phyloP scores from a whole-genome alignment of 2,113 vertebrate species.

The Pelvicachromis taeniatus region DNA sequence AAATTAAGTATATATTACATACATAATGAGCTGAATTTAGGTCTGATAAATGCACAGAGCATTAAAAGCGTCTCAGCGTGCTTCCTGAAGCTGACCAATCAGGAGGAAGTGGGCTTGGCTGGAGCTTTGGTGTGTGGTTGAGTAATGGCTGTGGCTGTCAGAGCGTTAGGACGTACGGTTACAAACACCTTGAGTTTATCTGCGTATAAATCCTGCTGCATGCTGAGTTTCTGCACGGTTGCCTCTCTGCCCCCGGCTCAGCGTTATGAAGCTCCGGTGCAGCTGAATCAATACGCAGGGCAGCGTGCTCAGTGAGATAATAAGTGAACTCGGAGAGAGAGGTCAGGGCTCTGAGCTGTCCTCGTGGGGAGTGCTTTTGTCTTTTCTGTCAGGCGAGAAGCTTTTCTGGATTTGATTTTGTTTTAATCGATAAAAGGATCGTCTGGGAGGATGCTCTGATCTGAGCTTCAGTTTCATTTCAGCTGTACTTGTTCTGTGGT shows the following conservation, averaged over 20 bases:
- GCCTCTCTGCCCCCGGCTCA: neutral
- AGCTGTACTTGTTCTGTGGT: neutral
- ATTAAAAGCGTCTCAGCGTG: neutral
- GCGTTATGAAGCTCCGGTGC: neutral
- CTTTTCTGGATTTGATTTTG: neutral
- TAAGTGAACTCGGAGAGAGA: neutral
- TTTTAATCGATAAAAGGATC: neutral
- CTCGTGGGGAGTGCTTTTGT: neutral
- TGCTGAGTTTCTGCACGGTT: neutral
- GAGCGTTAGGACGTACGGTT: neutral
- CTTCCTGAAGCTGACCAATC: neutral
- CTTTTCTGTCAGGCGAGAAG: neutral
- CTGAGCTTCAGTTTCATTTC: neutral
- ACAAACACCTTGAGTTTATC: neutral
- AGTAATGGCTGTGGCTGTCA: neutral
- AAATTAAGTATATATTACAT: no score
- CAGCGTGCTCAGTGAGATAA: neutral
- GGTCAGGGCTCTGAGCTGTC: neutral
- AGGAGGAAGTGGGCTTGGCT: neutral
- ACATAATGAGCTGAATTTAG: neutral
- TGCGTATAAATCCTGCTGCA: neutral
- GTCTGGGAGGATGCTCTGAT: neutral
- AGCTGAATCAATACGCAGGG: neutral
- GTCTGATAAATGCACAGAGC: neutral
- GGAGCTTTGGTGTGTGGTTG: neutral